phyloP scores from a whole-genome alignment of 2,113 vertebrate species.

The Onychorhynchus coronatus region DNA sequence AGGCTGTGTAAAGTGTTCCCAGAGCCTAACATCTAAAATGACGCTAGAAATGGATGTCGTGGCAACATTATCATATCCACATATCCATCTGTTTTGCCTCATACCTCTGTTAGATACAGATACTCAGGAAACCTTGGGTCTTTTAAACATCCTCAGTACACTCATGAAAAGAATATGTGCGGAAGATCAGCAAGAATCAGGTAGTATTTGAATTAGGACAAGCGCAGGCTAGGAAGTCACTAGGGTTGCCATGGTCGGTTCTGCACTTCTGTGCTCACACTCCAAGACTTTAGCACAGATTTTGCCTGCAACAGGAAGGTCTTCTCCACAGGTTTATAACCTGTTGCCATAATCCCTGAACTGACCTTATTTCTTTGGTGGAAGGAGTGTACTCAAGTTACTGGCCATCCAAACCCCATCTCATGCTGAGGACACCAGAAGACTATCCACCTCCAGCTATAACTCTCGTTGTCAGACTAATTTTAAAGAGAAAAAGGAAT shows the following conservation, averaged over 20 bases:
- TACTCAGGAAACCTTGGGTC: background rate
- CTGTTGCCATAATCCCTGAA: background rate
- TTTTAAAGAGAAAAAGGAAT: background rate
- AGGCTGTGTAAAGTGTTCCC: background rate
- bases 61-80: background rate
- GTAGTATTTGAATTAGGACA: background rate
- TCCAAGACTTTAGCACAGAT: background rate
- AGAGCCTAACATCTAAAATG: background rate
- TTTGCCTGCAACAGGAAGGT: background rate
- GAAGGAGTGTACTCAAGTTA: background rate
- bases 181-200: background rate
- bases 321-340: background rate
- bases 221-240: background rate
- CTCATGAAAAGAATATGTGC: background rate
- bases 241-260: background rate
- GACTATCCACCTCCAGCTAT: background rate
- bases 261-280: background rate
- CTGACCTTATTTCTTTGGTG: background rate
- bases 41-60: background rate
- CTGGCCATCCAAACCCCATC: background rate
- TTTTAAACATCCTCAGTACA: background rate
- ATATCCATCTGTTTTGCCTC: background rate
- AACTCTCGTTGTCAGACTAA: background rate
- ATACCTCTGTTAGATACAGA: background rate
- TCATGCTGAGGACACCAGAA: background rate